These are phyloP conservation scores for Meghimatium bilineatum DNA, from an alignment of 2,888 invertebrate species.

Conservation along the genomic window DNA sequence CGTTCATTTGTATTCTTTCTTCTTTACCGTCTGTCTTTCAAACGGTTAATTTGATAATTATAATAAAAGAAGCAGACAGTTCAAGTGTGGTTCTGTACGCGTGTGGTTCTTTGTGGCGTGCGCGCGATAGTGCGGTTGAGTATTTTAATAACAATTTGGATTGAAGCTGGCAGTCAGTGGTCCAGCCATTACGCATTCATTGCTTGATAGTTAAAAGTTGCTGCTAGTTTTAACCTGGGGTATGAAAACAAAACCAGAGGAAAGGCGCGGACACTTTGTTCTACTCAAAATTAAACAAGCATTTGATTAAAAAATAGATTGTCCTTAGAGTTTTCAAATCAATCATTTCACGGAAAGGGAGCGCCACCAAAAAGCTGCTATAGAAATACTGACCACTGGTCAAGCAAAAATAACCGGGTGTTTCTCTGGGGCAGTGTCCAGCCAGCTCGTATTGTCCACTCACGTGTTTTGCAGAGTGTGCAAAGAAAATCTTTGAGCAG, in stretches of 20 bases:
- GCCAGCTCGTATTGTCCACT: slow-evolving; percentile 31
- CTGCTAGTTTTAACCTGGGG: background rate
- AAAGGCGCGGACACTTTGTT: background rate
- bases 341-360: slow-evolving; percentile 4
- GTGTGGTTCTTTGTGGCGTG: background rate
- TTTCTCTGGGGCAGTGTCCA: background rate
- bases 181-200: slow-evolving; percentile 12
- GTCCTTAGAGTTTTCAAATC: slow-evolving; percentile 22
- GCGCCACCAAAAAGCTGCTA: slow-evolving; percentile 4
- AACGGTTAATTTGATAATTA: no score
- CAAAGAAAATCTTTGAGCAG: slow-evolving; percentile 20
- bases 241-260: background rate
- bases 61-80: no score
- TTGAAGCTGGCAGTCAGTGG: background rate
- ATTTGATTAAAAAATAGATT: slow-evolving; percentile 15
- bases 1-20: no score
- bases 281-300: background rate
- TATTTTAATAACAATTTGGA: slow-evolving; percentile 11
- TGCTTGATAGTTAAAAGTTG: background rate
- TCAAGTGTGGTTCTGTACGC: background rate
- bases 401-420: slow-evolving; percentile 36
- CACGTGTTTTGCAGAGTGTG: slow-evolving; percentile 26
- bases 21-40: no score
- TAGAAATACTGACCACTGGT: slow-evolving; percentile 44
- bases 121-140: background rate